Conservation (phyloP, 2,888 invertebrate species). For the Acleris holmiana region DNA sequence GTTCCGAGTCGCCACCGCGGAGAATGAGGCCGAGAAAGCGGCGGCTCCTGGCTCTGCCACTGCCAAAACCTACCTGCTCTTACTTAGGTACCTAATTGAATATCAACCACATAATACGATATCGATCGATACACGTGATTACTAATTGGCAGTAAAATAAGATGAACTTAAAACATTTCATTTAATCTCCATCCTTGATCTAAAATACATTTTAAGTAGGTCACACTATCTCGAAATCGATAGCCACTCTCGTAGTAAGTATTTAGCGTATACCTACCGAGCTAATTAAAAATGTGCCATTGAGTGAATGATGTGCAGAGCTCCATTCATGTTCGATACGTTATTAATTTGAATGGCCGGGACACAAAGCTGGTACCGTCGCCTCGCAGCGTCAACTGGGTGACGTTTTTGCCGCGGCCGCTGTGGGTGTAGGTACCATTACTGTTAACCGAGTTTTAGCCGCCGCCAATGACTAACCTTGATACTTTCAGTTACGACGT, state of each 20-base stretch:
- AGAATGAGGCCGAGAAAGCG: slow-evolving; percentile 80
- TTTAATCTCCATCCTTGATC: slow-evolving; percentile 28
- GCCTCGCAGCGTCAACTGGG: slow-evolving; percentile 56
- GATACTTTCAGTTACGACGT: slow-evolving; percentile 82
- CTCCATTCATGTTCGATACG: slow-evolving; percentile 68
- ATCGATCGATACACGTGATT: not conserved
- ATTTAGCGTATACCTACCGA: slow-evolving; percentile 32
- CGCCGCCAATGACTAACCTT: slow-evolving; percentile 78
- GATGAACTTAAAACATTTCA: slow-evolving; percentile 20
- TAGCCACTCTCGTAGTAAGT: slow-evolving; percentile 15
- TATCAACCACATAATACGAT: not conserved
- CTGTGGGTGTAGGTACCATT: slow-evolving; percentile 71
- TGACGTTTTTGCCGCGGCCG: slow-evolving; percentile 71
- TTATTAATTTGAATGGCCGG: slow-evolving; percentile 73
- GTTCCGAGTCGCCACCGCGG: slow-evolving; percentile 65
- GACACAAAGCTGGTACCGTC: slow-evolving; percentile 68
- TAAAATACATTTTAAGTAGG: slow-evolving; percentile 15
- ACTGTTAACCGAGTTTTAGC: slow-evolving; percentile 79
- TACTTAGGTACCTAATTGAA: slow-evolving; percentile 1
- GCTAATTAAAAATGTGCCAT: slow-evolving; percentile 68
- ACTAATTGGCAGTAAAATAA: slow-evolving; percentile 16
- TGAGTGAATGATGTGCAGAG: slow-evolving; percentile 55
- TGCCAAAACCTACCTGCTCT: not conserved
- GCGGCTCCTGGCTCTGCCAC: slow-evolving; percentile 36
- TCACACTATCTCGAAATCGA: slow-evolving; percentile 10